A percentile compares a stretch with the other conserved stretches of the same genome.
Conservation (phyloP, 1,140 invertebrate genomes). For the Drosophila arawakana region DNA sequence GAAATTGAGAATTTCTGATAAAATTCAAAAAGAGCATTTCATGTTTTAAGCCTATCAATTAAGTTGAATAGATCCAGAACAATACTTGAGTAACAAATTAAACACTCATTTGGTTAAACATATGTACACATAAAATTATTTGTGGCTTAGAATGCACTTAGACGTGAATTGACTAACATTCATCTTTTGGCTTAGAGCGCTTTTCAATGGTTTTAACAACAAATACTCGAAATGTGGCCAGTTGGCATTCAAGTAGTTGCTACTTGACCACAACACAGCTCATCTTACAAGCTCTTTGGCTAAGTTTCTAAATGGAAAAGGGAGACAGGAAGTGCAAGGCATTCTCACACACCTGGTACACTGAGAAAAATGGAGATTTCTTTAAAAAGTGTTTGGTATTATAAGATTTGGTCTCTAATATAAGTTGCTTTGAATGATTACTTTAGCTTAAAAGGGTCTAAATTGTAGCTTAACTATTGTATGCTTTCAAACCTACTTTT, state of each 20-base stretch:
- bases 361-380: too few relatives aligned
- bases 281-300: conserved; percentile 38
- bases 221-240: conserved; percentile 20
- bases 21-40: neutral
- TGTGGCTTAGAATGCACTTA: conserved; percentile 1
- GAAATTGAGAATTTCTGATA: neutral
- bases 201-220: conserved; percentile 33
- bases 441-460: too few relatives aligned
- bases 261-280: conserved; percentile 41
- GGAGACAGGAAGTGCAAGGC: neutral
- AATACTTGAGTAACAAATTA: conserved; percentile 12
- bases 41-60: neutral
- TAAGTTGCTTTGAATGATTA: too few relatives aligned
- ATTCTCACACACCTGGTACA: conserved; percentile 1
- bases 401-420: too few relatives aligned
- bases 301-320: neutral
- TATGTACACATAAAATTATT: conserved; percentile 4
- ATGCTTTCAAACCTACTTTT: conserved; percentile 20
- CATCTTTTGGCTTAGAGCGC: conserved; percentile 28
- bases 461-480: too few relatives aligned
- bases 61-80: neutral
- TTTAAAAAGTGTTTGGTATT: too few relatives aligned
- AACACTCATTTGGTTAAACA: conserved; percentile 18
- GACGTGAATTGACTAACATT: conserved; percentile 14
- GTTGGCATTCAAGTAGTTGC: conserved; percentile 43